Percentiles rank a stretch among this genome's conserved stretches.
These are phyloP conservation scores for Eucidaris tribuloides DNA, from an alignment of 35 echinoderm and acorn worm species.

Conservation along the genomic window DNA sequence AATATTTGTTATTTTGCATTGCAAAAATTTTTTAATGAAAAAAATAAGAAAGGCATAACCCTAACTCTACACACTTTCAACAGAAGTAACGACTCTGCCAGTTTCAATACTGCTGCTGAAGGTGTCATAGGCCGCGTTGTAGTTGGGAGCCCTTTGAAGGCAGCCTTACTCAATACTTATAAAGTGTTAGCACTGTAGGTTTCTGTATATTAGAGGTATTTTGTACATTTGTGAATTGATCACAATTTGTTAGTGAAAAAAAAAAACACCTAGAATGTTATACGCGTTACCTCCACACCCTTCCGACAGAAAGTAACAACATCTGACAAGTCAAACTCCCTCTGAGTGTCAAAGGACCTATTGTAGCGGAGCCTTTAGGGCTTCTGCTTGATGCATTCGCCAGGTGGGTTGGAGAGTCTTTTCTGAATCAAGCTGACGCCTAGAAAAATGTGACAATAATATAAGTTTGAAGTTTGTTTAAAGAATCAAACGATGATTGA, in stretches of 20 bases:
- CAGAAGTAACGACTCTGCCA: background rate
- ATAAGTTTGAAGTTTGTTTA: no score
- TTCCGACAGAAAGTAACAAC: conserved; percentile 80
- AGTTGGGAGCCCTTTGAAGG: no score
- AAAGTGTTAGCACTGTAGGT: background rate
- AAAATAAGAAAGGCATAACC: background rate
- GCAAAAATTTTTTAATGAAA: background rate
- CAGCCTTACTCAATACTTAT: no score
- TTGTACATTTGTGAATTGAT: background rate
- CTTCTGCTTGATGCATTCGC: conserved; percentile 55
- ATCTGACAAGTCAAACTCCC: conserved; percentile 79
- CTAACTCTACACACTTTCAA: conserved; percentile 91
- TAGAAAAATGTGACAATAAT: background rate
- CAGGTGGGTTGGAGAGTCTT: conserved; percentile 66
- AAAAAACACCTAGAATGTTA: background rate
- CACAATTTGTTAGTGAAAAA: background rate
- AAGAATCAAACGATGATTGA: no score
- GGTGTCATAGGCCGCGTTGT: no score
- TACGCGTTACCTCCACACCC: conserved; percentile 81
- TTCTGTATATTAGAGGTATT: background rate
- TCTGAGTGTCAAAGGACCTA: background rate
- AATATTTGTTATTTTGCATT: background rate
- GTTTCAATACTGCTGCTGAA: no score
- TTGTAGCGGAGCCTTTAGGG: background rate
- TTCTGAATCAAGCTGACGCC: conserved; percentile 60